Evolutionary conservation across 2,113 vertebrate species (phyloP), one percentile per base, ranked within the genome.

Genomic region (Agapornis roseicollis): DNA sequence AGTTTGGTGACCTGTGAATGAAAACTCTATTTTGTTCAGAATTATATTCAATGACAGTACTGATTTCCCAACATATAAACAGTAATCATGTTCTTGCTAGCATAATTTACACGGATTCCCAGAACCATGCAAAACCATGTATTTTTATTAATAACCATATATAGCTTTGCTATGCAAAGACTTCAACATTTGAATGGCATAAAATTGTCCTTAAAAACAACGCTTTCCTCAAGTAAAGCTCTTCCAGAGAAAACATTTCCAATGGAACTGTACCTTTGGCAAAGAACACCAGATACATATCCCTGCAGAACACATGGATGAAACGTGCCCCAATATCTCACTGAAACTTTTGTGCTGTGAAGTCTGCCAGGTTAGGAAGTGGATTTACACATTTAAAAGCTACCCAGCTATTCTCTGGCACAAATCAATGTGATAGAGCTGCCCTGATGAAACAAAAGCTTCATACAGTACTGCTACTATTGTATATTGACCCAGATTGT

Each of bases 401-500:
- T 72, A 18, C 49, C 41, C 76, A 55, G 70, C 72, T 90, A 42
- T 90, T 93, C 55, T 78, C 63, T 91, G 79, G 17, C 86, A 88
- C 46, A 79, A 69, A 84, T 85, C 85, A 80, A 94, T 94, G 69
- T 13, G 53, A 73, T 16, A 81, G 79, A 89, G 78, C 79, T 29
- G 68, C 72, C 73, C 64, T 39, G 56, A 50, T 69, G 79, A 86
- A 93, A 82, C 63, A 72, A 83, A 92, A 82, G 74, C 80, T 61
- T 76, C 19, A 4, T 27, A 42, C 46, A 60, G 28, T 70, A 60
- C 28, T 9, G 8, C 49, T 3, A 4, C 46, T 88, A 80, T 60
- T 92, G 61, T 66, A 37, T 81, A 94, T 90, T 65, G 96, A 95
- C 78, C 56, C 85, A 61, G 88, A 72, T 44, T 37, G 27, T 27